These are phyloP conservation scores for Gopherus evgoodei DNA, from an alignment of 2,113 vertebrate genomes.

Conservation along the genomic window DNA sequence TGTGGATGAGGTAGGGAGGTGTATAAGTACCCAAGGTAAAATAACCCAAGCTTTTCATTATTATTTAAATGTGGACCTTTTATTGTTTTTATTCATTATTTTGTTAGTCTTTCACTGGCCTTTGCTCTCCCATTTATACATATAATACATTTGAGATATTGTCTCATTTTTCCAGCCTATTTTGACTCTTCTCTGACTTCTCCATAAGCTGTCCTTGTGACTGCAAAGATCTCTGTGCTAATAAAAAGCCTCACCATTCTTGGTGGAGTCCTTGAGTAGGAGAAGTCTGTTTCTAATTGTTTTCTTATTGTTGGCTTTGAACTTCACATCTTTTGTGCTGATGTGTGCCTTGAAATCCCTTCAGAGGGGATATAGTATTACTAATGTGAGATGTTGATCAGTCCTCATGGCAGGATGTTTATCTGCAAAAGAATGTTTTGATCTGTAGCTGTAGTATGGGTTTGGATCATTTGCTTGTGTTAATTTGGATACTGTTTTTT, in stretches of 20 bases:
- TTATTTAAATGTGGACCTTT: neutral
- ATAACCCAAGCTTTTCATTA: neutral
- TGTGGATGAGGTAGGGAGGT: neutral
- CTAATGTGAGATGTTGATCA: slow-evolving; percentile 68
- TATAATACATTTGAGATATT: neutral
- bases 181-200: slow-evolving; percentile 44
- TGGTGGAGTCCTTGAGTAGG: slow-evolving; percentile 52
- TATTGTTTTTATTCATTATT: neutral
- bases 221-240: slow-evolving; percentile 59
- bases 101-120: neutral
- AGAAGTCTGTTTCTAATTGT: slow-evolving; percentile 78
- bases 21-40: neutral
- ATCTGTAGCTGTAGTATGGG: slow-evolving; percentile 55
- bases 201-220: slow-evolving; percentile 36
- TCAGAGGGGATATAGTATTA: slow-evolving; percentile 61
- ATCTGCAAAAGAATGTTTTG: slow-evolving; percentile 69
- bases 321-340: slow-evolving; percentile 71
- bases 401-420: slow-evolving; percentile 68
- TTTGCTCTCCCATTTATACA: neutral
- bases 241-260: slow-evolving; percentile 59
- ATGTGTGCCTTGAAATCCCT: slow-evolving; percentile 67
- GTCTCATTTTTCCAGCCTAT: slow-evolving; percentile 42
- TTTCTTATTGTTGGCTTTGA: slow-evolving; percentile 78
- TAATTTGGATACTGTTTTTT: slow-evolving; percentile 57
- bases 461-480: slow-evolving; percentile 28